These are phyloP conservation scores for Dicyrtomina minuta DNA, from an alignment of 2,888 invertebrate genomes.

Conservation along the genomic window DNA sequence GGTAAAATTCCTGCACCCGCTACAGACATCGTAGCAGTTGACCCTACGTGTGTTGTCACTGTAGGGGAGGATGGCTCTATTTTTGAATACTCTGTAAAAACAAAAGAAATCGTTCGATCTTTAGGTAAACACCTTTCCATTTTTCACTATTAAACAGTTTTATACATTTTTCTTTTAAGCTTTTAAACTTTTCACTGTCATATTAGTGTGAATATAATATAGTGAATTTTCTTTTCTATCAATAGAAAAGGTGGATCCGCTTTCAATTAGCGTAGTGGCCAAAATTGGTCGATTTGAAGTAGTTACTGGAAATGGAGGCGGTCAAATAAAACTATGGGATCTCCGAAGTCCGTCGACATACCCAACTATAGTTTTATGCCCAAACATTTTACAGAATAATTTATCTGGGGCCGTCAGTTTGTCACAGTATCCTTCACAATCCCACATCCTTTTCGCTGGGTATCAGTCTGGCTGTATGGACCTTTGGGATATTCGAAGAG, in stretches of 20 bases:
- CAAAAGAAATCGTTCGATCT: slow-evolving; percentile 30
- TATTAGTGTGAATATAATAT: too few relatives aligned
- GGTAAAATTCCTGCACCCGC: slow-evolving; percentile 35
- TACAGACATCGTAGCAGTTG: slow-evolving; percentile 39
- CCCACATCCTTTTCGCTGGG: slow-evolving; percentile 48
- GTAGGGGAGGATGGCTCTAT: slow-evolving; percentile 52
- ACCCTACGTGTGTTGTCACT: slow-evolving; percentile 35
- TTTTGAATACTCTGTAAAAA: slow-evolving; percentile 35
- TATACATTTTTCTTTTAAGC: too few relatives aligned
- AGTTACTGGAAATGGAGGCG: slow-evolving; percentile 49
- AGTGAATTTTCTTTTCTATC: too few relatives aligned
- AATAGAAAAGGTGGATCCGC: slow-evolving; percentile 45
- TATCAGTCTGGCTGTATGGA: slow-evolving; percentile 52
- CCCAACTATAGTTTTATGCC: slow-evolving; percentile 41
- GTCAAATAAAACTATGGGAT: slow-evolving; percentile 52
- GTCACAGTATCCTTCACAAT: slow-evolving; percentile 50
- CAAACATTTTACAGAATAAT: slow-evolving; percentile 47
- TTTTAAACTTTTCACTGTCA: too few relatives aligned
- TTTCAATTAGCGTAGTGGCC: slow-evolving; percentile 41
- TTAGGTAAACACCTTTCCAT: slow-evolving; percentile 33
- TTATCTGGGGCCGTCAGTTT: slow-evolving; percentile 48
- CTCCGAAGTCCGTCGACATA: slow-evolving; percentile 34
- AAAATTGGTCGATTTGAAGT: slow-evolving; percentile 39
- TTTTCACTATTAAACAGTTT: background rate
- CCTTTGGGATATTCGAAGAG: slow-evolving; percentile 48